phyloP scores from a whole-genome alignment of 1,140 invertebrate species.

The Drosophila funebris region DNA sequence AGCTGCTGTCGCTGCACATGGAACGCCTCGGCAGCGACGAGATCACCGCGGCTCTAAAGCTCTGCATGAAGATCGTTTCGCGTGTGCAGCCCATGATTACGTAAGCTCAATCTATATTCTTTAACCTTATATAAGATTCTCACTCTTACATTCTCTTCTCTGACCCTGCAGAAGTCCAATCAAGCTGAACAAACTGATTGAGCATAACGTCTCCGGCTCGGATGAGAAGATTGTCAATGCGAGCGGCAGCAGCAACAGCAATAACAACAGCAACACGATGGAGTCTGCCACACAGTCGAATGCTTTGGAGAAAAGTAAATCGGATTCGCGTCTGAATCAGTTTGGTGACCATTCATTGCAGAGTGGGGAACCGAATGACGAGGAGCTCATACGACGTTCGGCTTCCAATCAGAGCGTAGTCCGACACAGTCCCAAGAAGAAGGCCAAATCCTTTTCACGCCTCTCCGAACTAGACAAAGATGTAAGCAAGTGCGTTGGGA shows the following conservation, averaged over 20 bases:
- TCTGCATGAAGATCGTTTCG: constrained; percentile 91
- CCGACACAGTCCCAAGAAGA: constrained; percentile 85
- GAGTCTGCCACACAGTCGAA: constrained; percentile 22
- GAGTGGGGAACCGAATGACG: constrained; percentile 74
- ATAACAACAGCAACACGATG: constrained; percentile 3
- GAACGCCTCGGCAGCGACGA: constrained; percentile 87
- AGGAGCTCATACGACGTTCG: constrained; percentile 83
- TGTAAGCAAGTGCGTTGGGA: constrained; percentile 39
- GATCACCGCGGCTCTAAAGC: constrained; percentile 87
- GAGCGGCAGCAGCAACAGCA: constrained; percentile 10
- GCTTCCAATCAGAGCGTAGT: constrained; percentile 85
- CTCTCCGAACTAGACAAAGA: constrained; percentile 85
- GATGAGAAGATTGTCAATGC: constrained; percentile 45
- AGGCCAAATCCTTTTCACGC: constrained; percentile 85
- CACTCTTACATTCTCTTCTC: neutral
- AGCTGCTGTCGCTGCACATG: constrained; percentile 86
- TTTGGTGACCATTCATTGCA: constrained; percentile 63
- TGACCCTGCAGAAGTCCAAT: constrained; percentile 71
- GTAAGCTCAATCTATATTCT: constrained; percentile 47
- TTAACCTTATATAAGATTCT: neutral
- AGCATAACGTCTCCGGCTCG: constrained; percentile 41
- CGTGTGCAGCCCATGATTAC: constrained; percentile 89
- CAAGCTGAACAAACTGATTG: constrained; percentile 64
- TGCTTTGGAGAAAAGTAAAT: constrained; percentile 87
- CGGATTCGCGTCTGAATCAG: constrained; percentile 87